Percentiles rank a stretch among this genome's conserved stretches.
Conservation (phyloP, 2,113 vertebrate genomes). For the Trichechus manatus region DNA sequence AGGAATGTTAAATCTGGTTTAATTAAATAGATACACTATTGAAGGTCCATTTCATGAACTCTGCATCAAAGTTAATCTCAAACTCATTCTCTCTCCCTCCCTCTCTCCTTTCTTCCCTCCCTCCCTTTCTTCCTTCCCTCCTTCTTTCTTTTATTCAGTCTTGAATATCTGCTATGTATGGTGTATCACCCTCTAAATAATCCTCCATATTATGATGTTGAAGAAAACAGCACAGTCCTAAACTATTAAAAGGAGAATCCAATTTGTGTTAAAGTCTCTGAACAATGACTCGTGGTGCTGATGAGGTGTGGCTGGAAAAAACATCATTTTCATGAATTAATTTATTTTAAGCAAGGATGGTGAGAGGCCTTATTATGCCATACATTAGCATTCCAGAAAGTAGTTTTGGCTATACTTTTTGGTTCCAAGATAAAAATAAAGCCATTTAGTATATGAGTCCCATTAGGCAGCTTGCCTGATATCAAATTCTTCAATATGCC, state of each 20-base stretch:
- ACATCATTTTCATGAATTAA: background rate
- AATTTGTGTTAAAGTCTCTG: background rate
- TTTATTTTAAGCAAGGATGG: background rate
- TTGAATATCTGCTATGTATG: background rate
- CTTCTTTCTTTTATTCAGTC: background rate
- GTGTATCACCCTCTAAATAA: background rate
- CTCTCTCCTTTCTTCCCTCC: background rate
- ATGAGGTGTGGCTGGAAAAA: background rate
- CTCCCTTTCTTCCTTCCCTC: background rate
- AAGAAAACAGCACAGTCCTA: background rate
- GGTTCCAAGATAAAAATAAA: slow-evolving; percentile 22
- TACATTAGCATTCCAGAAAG: background rate
- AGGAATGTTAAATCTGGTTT: background rate
- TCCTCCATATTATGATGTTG: background rate
- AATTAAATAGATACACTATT: background rate
- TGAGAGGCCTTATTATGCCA: background rate
- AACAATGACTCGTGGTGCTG: background rate
- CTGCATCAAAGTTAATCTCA: background rate
- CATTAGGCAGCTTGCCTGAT: background rate
- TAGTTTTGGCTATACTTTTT: background rate
- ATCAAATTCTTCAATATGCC: background rate
- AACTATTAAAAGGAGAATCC: background rate
- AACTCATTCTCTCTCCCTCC: background rate
- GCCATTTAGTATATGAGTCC: background rate
- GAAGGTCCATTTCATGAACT: background rate